Evolutionary conservation across 2,888 invertebrate species (phyloP).

Genomic region (Zhuqinia jingwanae): DNA sequence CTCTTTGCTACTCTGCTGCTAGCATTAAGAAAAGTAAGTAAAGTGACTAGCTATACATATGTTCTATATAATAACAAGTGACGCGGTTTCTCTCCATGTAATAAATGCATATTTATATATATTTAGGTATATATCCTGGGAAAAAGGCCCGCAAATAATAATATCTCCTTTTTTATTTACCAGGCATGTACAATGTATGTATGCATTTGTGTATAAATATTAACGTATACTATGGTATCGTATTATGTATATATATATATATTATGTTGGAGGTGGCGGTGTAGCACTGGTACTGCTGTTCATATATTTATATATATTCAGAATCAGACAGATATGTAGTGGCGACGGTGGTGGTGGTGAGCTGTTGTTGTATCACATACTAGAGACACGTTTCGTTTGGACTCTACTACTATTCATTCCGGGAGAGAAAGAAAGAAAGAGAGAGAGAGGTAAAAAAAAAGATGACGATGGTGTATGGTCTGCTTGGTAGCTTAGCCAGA

Average conservation of each 20-base stretch:
- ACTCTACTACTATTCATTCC: slow-evolving; percentile 40
- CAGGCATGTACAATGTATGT: not conserved
- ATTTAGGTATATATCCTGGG: too few relatives aligned
- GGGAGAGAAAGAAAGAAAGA: slow-evolving; percentile 32
- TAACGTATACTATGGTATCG: not conserved
- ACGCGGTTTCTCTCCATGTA: not conserved
- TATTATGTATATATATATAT: not conserved
- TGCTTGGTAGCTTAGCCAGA: slow-evolving; percentile 26
- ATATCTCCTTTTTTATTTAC: too few relatives aligned
- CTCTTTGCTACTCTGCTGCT: not conserved
- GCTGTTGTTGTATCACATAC: slow-evolving; percentile 49
- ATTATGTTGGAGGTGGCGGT: slow-evolving; percentile 22
- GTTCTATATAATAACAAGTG: too few relatives aligned
- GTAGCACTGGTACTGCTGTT: slow-evolving; percentile 5
- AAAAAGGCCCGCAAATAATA: too few relatives aligned
- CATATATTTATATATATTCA: too few relatives aligned
- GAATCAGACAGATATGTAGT: not conserved
- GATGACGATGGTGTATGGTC: slow-evolving; percentile 61
- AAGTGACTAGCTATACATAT: slow-evolving; percentile 30
- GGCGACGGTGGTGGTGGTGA: slow-evolving; percentile 1
- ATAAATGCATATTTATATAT: too few relatives aligned
- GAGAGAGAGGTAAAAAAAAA: slow-evolving; percentile 45
- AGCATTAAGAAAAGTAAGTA: slow-evolving; percentile 40
- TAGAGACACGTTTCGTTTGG: slow-evolving; percentile 39
- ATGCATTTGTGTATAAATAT: not conserved